A percentile compares a stretch with the other conserved stretches of the same genome.
Evolutionary conservation across 2,888 invertebrate species (phyloP).

Genomic region (Heteromyza rotundicornis): DNA sequence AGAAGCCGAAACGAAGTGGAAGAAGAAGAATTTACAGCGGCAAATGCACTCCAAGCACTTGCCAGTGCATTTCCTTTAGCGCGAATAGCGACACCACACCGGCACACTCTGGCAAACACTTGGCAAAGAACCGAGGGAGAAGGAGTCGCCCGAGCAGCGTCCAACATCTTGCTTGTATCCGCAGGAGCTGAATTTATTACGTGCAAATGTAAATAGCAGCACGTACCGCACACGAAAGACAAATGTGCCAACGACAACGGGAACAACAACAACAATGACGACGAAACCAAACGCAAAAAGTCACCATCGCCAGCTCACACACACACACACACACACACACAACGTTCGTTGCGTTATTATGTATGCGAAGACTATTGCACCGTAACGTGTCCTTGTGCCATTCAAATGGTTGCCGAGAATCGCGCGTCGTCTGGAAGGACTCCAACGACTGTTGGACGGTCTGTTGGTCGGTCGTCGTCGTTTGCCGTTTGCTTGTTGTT

Average conservation of each 20-base stretch:
- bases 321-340: too few species aligned
- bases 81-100: conserved; percentile 5
- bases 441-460: too few species aligned
- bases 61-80: conserved; percentile 30
- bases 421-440: too few species aligned
- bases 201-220: conserved; percentile 58
- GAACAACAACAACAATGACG: conserved; percentile 31
- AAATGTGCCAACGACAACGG: conserved; percentile 22
- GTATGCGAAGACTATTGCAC: too few species aligned
- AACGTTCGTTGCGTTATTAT: too few species aligned
- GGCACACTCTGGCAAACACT: not conserved
- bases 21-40: conserved; percentile 7
- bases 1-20: not conserved
- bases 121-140: not conserved
- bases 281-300: too few species aligned
- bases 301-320: too few species aligned
- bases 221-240: conserved; percentile 40
- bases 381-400: too few species aligned
- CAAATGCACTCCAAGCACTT: conserved; percentile 48
- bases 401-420: too few species aligned
- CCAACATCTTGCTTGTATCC: conserved; percentile 10
- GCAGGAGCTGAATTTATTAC: conserved; percentile 48
- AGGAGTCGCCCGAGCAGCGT: conserved; percentile 8
- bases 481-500: too few species aligned
- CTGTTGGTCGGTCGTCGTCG: too few species aligned